Evolutionary conservation across 1,140 invertebrate genomes (phyloP).

Genomic region (Lepidurus packardi): DNA sequence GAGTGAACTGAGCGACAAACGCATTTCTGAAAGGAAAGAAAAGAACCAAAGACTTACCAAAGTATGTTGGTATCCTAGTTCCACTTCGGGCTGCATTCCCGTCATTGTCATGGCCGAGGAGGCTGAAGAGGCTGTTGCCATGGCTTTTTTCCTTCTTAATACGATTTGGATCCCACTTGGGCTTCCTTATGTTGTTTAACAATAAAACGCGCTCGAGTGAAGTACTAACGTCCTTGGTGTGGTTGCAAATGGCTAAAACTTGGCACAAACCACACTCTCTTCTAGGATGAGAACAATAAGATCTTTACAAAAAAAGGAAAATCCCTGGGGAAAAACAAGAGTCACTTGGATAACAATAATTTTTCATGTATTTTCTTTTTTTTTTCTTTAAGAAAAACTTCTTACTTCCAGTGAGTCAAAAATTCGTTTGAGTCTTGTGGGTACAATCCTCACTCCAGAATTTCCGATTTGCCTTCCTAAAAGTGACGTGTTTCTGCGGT

Average conservation of each 20-base stretch:
- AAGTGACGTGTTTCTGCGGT: background rate
- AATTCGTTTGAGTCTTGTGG: no score
- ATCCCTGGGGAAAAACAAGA: background rate
- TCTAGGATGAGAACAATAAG: no score
- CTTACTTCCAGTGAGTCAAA: no score
- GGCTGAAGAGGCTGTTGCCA: constrained; percentile 12
- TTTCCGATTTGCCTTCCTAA: background rate
- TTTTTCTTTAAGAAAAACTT: no score
- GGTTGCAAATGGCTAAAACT: background rate
- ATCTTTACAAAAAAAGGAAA: background rate
- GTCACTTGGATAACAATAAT: no score
- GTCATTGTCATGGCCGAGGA: background rate
- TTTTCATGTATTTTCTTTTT: no score
- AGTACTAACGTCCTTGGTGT: background rate
- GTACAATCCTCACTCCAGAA: background rate
- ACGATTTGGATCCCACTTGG: background rate
- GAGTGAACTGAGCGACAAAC: background rate
- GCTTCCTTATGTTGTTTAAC: background rate
- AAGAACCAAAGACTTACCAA: constrained; percentile 56
- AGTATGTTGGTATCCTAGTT: constrained; percentile 70
- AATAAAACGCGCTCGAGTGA: background rate
- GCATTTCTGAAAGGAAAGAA: background rate
- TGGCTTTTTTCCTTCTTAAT: background rate
- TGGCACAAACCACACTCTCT: background rate
- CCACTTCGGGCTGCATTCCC: constrained; percentile 39